Base-by-base conservation (phyloP, 2,113 vertebrate genomes). In the Poeciliopsis retropinna region DNA sequence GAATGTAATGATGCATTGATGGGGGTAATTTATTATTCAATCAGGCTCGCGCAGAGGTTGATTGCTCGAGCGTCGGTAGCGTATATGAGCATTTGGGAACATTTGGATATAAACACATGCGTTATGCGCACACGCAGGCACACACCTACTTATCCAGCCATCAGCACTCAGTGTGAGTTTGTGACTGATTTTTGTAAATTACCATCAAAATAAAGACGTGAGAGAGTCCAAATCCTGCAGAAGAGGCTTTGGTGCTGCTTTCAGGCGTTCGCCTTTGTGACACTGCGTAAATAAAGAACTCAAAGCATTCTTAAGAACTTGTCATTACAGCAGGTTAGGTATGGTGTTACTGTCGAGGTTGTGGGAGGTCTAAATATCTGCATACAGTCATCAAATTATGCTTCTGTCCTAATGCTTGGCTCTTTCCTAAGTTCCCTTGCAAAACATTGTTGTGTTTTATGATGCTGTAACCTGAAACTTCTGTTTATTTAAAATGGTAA, bases 21-120 rank as follows among this genome's bases (percentile, higher is more conserved):
- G 91, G 92, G 88, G 88, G 87, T 94, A 90, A 92, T 95, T 94
- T 94, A 94, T 95, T 94, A 94, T 95, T 95, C 91, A 94, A 94
- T 95, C 93, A 95, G 78, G 86, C 80, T 81, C 62, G 64, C 73
- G 75, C 82, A 73, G 86, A 77, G 89, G 70, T 87, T 95, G 94
- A 95, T 95, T 94, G 87, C 89, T 90, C 76, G 64, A 88, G 91
- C 92, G 91, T 85, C 84, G 85, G 85, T 81, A 17, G 73, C 30
- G 72, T 78, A 82, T 85, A 82, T 60, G 75, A 89, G 88, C 82
- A 68, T 76, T 47, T 81, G 80, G 67, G 62, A 77, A 72, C 60
- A 62, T 72, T 60, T 64, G 83, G 69, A 60, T 1, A 44, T 72
- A 74, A 44, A 71, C 66, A 62, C 41, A 7, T 60, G 60, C 41